Base-by-base conservation (phyloP, 1,140 invertebrate genomes). In the Pseudomyrmex dendroicus region DNA sequence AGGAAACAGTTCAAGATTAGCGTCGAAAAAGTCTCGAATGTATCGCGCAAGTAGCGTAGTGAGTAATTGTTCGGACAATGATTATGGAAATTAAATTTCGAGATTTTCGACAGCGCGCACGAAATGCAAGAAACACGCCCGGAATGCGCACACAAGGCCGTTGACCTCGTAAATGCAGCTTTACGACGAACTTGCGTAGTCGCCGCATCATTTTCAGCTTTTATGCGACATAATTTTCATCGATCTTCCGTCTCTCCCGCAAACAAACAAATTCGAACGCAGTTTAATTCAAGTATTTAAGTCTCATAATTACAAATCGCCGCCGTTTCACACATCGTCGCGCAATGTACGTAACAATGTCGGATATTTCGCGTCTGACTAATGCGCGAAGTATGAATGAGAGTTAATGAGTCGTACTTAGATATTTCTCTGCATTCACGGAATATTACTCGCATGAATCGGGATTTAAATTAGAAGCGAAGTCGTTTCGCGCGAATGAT, bases 11-110 rank as follows among this genome's bases (percentile, higher is more conserved):
- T 25, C 2, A 44, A n/a, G 0, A 15, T 10, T 15, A 56, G 54
- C 35, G 35, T 35, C 5, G 0, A 0, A 17, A n/a, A n/a, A n/a
- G 5, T 10, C 22, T 56, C 13, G 57, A 73, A 66, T 44, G 15
- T 46, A 52, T 56, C 10, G 64, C 44, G 64, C 35, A 48, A 9
- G 8, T 17, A 1, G 25, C 15, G 35, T 12, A 48, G 3, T 13
- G 48, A 12, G 25, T 20, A 35, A 48, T 85, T 85, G 48, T 73
- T 66, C 35, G 7, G 22, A 8, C 12, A 46, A 35, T 56, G 44
- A 82, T 73, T 82, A 48, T 68, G 54, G 44, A 20, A 44, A 25
- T 82, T 7, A 54, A 82, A 67, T 13, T 48, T 48, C 15, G 5
- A 20, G 52, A 59, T 82, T 63, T 82, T 61, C 5, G 46, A 52